Percentiles rank a stretch among this genome's conserved stretches.
Conservation (phyloP, 2,113 vertebrate genomes). For the Odontesthes bonariensis region DNA sequence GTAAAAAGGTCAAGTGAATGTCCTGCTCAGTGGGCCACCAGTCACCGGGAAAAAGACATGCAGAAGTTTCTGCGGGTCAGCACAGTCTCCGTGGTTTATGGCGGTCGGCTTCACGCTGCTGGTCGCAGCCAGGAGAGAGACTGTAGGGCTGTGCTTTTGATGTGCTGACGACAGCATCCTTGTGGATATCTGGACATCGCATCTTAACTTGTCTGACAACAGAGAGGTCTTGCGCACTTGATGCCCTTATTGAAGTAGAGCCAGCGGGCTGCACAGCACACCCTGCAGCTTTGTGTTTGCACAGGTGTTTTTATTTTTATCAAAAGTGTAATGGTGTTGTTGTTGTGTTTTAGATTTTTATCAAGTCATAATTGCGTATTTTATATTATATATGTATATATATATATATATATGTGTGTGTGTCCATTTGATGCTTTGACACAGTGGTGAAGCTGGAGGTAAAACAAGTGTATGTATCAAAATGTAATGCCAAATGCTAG, state of each 20-base stretch:
- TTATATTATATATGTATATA: no score
- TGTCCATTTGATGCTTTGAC: not conserved
- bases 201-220: conserved; percentile 37
- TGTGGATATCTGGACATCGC: conserved; percentile 25
- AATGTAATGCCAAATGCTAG: not conserved
- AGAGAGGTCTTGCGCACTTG: conserved; percentile 29
- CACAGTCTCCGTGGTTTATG: conserved; percentile 55
- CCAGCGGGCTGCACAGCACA: not conserved
- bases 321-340: not conserved
- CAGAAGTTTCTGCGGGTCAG: conserved; percentile 59
- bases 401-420: no score
- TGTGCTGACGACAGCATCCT: conserved; percentile 39
- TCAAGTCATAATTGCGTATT: not conserved
- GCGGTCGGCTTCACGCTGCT: conserved; percentile 33
- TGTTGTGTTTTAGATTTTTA: not conserved
- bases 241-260: no score
- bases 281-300: conserved; percentile 1
- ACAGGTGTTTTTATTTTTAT: not conserved
- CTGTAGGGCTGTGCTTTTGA: conserved; percentile 35
- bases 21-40: conserved; percentile 23
- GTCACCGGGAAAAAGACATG: conserved; percentile 51
- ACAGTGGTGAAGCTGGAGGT: not conserved
- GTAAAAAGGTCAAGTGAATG: conserved; percentile 43
- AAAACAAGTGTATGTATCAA: not conserved
- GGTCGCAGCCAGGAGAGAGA: conserved; percentile 12